phyloP scores from a whole-genome alignment of 2,113 vertebrate genomes.

The Ciconia stormi region DNA sequence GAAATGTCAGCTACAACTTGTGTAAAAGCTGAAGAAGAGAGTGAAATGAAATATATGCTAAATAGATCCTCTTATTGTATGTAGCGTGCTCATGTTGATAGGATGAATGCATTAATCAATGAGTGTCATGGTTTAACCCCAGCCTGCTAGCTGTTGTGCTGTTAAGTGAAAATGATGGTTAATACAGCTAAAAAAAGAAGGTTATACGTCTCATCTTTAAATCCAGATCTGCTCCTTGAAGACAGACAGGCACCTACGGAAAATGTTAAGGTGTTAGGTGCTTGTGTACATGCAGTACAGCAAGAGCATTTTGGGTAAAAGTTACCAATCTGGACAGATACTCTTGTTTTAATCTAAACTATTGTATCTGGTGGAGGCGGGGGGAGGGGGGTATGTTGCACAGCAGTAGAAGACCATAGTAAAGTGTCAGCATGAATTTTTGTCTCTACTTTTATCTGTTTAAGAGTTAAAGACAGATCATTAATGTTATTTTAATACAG shows the following conservation, averaged over 20 bases:
- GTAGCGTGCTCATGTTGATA: not conserved
- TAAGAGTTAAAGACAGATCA: not conserved
- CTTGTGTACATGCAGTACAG: not conserved
- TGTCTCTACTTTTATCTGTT: not conserved
- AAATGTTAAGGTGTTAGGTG: not conserved
- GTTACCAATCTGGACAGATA: not conserved
- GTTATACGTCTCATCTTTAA: not conserved
- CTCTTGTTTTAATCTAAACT: not conserved
- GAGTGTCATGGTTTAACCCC: too few relatives aligned
- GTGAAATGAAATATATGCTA: not conserved
- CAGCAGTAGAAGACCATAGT: not conserved
- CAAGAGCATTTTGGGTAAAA: not conserved
- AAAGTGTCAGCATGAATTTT: not conserved
- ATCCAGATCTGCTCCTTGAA: not conserved
- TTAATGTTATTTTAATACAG: conserved; percentile 1
- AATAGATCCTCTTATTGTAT: not conserved
- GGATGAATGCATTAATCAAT: not conserved
- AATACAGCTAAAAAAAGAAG: not conserved
- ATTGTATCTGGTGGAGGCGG: not conserved
- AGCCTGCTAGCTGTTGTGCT: not conserved
- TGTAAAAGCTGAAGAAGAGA: not conserved
- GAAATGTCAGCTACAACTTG: not conserved
- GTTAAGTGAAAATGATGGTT: not conserved
- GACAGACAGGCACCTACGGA: not conserved
- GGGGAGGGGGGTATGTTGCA: not conserved